Conservation (phyloP, 1,140 invertebrate genomes). For the Hermatobates lingyangjiaoensis region DNA sequence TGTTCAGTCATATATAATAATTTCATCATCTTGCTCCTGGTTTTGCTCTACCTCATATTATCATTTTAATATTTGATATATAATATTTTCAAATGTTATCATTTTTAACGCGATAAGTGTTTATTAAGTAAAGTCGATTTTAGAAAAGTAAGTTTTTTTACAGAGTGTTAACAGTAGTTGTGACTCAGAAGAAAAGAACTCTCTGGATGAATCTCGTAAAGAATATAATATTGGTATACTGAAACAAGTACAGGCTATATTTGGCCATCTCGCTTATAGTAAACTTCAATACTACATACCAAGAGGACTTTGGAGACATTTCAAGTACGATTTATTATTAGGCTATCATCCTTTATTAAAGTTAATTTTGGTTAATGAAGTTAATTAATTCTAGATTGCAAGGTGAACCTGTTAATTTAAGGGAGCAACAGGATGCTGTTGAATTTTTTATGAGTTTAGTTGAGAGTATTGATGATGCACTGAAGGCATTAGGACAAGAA, state of each 20-base stretch:
- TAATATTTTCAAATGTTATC: too few relatives aligned
- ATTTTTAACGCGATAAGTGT: too few relatives aligned
- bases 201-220: conserved; percentile 32
- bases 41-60: too few relatives aligned
- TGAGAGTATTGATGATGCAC: conserved; percentile 87
- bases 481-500: conserved; percentile 79
- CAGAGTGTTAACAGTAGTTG: conserved; percentile 12
- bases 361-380: background rate
- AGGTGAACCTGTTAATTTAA: conserved; percentile 90
- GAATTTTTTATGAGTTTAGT: conserved; percentile 98
- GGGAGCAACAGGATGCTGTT: conserved; percentile 96
- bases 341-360: too few relatives aligned
- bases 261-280: conserved; percentile 88
- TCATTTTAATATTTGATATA: too few relatives aligned
- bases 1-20: too few relatives aligned
- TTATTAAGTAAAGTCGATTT: too few relatives aligned
- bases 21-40: too few relatives aligned
- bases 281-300: conserved; percentile 95
- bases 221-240: conserved; percentile 91
- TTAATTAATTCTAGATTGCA: conserved; percentile 39
- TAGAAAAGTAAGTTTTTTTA: conserved; percentile 1
- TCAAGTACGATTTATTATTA: conserved; percentile 42
- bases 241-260: conserved; percentile 94
- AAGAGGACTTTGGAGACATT: conserved; percentile 90
- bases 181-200: conserved; percentile 21